Percentiles rank a stretch among this genome's conserved stretches.
Conservation (phyloP, 2,797 vertebrate species). For the Trematomus bernacchii region DNA sequence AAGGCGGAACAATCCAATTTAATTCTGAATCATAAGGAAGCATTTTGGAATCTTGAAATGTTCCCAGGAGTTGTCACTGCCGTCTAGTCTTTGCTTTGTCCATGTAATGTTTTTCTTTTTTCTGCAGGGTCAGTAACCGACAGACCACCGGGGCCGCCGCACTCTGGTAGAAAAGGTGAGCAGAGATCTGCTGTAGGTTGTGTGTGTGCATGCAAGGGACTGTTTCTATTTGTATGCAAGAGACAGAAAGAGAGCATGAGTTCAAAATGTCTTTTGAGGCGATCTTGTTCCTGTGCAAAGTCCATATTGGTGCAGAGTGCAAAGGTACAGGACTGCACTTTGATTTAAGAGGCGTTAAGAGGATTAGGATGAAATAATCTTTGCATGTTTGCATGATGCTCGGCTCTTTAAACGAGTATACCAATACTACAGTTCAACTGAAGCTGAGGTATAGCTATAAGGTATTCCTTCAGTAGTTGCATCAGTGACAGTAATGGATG, state of each 20-base stretch:
- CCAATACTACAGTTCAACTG: not conserved
- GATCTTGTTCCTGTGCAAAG: conserved; percentile 53
- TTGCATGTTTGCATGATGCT: not conserved
- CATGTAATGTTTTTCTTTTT: conserved; percentile 38
- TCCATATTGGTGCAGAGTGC: conserved; percentile 59
- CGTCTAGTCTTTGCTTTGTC: conserved; percentile 36
- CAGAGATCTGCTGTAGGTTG: conserved; percentile 77
- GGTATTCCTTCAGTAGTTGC: not conserved
- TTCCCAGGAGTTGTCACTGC: not conserved
- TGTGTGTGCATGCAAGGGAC: conserved; percentile 52
- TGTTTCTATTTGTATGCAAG: conserved; percentile 29
- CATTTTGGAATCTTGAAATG: not conserved
- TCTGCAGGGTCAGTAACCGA: conserved; percentile 96
- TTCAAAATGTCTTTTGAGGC: conserved; percentile 41
- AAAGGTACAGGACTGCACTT: not conserved
- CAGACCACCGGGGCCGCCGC: conserved; percentile 92
- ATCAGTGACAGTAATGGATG: not conserved
- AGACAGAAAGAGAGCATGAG: conserved; percentile 12
- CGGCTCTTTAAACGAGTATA: not conserved
- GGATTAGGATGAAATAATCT: not conserved
- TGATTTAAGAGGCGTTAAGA: not conserved
- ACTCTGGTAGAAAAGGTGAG: conserved; percentile 98
- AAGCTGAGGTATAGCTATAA: too few species aligned
- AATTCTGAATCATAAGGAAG: not conserved
- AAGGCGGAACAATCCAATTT: not conserved